Conservation (phyloP, 2,113 vertebrate genomes). For the Vulpes ferrilata region DNA sequence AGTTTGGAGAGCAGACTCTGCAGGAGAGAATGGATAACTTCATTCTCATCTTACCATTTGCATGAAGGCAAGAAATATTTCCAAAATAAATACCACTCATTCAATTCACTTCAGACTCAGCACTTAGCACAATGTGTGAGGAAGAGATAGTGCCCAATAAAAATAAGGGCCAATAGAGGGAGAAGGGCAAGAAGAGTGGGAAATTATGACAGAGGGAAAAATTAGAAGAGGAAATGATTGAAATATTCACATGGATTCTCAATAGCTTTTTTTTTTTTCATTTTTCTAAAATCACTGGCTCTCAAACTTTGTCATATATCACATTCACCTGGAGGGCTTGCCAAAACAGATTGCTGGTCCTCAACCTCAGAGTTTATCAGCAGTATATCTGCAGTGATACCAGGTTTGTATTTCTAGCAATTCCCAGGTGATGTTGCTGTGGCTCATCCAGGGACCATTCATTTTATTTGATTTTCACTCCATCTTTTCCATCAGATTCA, state of each 20-base stretch:
- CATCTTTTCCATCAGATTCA: background rate
- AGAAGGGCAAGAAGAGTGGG: background rate
- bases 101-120: background rate
- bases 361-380: background rate
- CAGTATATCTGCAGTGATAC: background rate
- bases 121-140: background rate
- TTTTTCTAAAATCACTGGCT: background rate
- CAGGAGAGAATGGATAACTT: background rate
- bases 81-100: background rate
- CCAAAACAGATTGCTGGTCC: background rate
- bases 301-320: background rate
- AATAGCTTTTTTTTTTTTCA: background rate
- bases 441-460: background rate
- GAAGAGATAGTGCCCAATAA: background rate
- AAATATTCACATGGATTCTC: background rate
- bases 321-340: background rate
- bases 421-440: background rate
- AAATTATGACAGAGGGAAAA: background rate
- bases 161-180: background rate
- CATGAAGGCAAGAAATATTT: background rate
- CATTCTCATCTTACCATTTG: background rate
- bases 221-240: background rate
- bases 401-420: background rate
- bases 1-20: background rate
- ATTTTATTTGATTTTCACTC: background rate